Percentiles rank a stretch among this genome's conserved stretches.
Evolutionary conservation across 1,140 invertebrate species (phyloP).

Genomic region (Sipha flava): DNA sequence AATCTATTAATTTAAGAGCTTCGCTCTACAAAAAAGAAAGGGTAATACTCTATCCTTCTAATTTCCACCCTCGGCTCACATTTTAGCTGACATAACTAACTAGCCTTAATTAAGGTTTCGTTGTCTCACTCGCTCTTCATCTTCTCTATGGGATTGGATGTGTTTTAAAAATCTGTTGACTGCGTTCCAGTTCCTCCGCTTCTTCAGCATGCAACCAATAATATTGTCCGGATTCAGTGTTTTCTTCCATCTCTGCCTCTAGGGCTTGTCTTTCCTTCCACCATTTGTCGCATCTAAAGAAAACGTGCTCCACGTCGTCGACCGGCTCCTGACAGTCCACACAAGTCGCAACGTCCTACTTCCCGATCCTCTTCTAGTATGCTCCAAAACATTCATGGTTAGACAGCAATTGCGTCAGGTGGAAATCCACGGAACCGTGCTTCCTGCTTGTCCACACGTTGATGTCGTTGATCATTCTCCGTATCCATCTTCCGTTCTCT

Average conservation of each 20-base stretch:
- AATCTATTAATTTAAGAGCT: background rate
- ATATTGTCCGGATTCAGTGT: background rate
- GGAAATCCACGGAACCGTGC: slow-evolving; percentile 36
- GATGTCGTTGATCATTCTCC: slow-evolving; percentile 34
- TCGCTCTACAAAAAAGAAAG: background rate
- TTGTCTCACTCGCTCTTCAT: background rate
- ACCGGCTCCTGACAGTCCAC: slow-evolving; percentile 23
- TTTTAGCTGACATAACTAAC: background rate
- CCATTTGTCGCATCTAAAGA: slow-evolving; percentile 36
- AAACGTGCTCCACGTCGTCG: slow-evolving; percentile 39
- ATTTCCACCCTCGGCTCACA: background rate
- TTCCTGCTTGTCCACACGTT: slow-evolving; percentile 30
- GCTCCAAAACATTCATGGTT: slow-evolving; percentile 43
- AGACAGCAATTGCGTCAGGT: slow-evolving; percentile 39
- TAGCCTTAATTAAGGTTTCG: background rate
- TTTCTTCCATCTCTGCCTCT: background rate
- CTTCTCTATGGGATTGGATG: background rate
- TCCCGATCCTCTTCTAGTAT: slow-evolving; percentile 38
- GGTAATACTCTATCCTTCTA: background rate
- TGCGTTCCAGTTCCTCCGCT: background rate
- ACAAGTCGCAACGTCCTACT: slow-evolving; percentile 12
- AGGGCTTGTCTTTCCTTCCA: background rate
- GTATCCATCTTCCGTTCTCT: slow-evolving; percentile 34
- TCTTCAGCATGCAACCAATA: background rate
- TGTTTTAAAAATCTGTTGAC: background rate